A percentile compares a stretch with the other conserved stretches of the same genome.
phyloP scores from a whole-genome alignment of 37 sponge, comb jelly and placozoan species.

The Dysidea cf. avara region DNA sequence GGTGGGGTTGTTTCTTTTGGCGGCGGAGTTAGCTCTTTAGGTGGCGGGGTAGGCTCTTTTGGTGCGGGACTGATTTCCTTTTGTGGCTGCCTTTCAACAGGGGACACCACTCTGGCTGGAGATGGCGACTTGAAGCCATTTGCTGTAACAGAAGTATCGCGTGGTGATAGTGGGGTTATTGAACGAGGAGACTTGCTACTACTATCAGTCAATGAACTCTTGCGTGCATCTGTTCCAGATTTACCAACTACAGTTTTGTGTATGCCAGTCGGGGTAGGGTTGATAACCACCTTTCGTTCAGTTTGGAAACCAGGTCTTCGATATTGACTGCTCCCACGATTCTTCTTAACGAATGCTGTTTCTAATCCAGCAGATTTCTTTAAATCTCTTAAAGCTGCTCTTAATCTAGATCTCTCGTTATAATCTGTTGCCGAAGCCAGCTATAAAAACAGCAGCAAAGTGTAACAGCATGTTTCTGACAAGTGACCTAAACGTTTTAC shows the following conservation, averaged over 20 bases:
- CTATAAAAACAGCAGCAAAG: slow-evolving; percentile 13
- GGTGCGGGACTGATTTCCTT: slow-evolving; percentile 29
- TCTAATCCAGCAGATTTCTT: slow-evolving; percentile 35
- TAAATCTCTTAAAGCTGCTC: slow-evolving; percentile 54
- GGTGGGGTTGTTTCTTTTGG: slow-evolving; percentile 27
- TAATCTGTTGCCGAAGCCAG: slow-evolving; percentile 60
- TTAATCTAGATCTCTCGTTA: slow-evolving; percentile 54
- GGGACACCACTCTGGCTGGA: slow-evolving; percentile 4
- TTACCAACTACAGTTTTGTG: background rate
- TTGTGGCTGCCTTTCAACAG: slow-evolving; percentile 39
- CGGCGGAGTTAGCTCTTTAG: slow-evolving; percentile 29
- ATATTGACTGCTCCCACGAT: slow-evolving; percentile 37
- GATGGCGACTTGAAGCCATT: background rate
- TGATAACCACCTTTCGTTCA: slow-evolving; percentile 40
- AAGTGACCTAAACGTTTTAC: no score
- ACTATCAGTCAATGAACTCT: slow-evolving; percentile 29
- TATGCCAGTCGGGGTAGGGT: slow-evolving; percentile 1
- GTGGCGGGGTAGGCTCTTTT: slow-evolving; percentile 32
- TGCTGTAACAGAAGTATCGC: background rate
- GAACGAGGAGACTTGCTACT: no score
- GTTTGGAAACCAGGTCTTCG: slow-evolving; percentile 72
- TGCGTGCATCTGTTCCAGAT: slow-evolving; percentile 11
- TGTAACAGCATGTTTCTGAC: no score
- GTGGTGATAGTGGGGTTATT: slow-evolving; percentile 7
- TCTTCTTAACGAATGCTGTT: background rate